Base-by-base conservation (phyloP, 2,113 vertebrate genomes). In the Sapayoa aenigma region DNA sequence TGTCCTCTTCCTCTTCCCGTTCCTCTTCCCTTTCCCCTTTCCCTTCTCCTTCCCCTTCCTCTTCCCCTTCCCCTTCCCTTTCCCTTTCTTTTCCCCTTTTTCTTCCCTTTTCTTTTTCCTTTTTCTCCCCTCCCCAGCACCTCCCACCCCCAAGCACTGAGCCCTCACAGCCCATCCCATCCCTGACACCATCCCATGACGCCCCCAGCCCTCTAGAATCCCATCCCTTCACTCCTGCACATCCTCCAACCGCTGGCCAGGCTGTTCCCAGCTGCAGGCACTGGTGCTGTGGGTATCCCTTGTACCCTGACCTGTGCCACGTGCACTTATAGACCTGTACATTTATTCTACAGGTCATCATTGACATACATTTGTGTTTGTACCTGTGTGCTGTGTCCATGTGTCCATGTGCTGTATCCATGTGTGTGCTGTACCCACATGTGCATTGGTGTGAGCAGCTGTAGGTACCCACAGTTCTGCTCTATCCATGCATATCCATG, bases 121-220 rank as follows among this genome's bases (percentile, higher is more conserved):
- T 14, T 2, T 18, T 6, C 22, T 6, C 16, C 6, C 4, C 11
- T 9, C 16, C 9, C 5, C 7, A 9, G n/a, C 42, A 1, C 23
- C 19, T 30, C 30, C 42, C 28, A 35, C 4, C 28, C 33, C 22
- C 5, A 49, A 77, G 5, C 41, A 33, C 49, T 14, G 59, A 33
- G 59, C 31, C 37, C 12, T 12, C 67, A 12, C 18, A 50, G 19
- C 60, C 28, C 59, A 47, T 7, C 33, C 68, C 66, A 73, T 9
- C 28, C 44, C 86, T 27, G 7, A 20, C 35, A 14, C 44, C 12
- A 12, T 1, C 0, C 30, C 65, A 73, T 35, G 41, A 23, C 17
- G 20, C 22, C 14, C 12, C 24, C n/a, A 5, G 9, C 11, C 8
- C 23, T 12, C 19, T 3, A 1, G 9, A 7, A 5, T 8, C 30